Evolutionary conservation across 2,888 invertebrate species (phyloP).

Genomic region (Scaptomyza flava): DNA sequence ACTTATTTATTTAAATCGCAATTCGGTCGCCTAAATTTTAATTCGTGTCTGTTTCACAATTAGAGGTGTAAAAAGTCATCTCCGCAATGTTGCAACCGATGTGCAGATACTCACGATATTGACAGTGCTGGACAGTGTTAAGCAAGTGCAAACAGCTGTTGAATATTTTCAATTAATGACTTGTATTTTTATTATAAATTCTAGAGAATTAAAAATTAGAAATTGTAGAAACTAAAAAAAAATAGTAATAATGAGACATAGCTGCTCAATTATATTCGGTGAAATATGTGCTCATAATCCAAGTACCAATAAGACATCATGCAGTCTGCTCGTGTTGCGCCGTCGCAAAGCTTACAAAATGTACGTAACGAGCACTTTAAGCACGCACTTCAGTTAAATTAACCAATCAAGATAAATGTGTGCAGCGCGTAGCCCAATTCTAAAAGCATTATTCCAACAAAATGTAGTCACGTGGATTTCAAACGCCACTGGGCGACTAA

Average conservation of each 20-base stretch:
- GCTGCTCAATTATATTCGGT: background rate
- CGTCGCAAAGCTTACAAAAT: slow-evolving; percentile 9
- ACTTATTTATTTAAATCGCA: slow-evolving; percentile 41
- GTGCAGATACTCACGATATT: slow-evolving; percentile 1
- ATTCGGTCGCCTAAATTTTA: slow-evolving; percentile 48
- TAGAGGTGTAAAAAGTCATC: slow-evolving; percentile 35
- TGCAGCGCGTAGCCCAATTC: slow-evolving; percentile 57
- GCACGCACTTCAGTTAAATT: slow-evolving; percentile 35
- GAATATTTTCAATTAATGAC: slow-evolving; percentile 7
- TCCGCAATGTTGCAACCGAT: slow-evolving; percentile 25
- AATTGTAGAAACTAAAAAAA: background rate
- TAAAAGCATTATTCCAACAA: slow-evolving; percentile 52
- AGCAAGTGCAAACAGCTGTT: slow-evolving; percentile 40
- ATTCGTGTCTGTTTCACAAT: slow-evolving; percentile 44
- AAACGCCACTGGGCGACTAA: slow-evolving; percentile 8
- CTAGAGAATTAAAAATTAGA: background rate
- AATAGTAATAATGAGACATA: background rate
- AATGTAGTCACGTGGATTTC: slow-evolving; percentile 39
- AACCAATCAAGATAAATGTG: slow-evolving; percentile 63
- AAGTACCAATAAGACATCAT: slow-evolving; percentile 28
- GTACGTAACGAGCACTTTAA: slow-evolving; percentile 57
- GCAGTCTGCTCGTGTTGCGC: slow-evolving; percentile 42
- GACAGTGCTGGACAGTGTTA: slow-evolving; percentile 26
- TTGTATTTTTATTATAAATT: too few species aligned
- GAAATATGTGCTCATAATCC: background rate